Evolutionary conservation across 1,140 invertebrate genomes (phyloP), one percentile per base, ranked within the genome.

Genomic region (Drosophila suzukii): DNA sequence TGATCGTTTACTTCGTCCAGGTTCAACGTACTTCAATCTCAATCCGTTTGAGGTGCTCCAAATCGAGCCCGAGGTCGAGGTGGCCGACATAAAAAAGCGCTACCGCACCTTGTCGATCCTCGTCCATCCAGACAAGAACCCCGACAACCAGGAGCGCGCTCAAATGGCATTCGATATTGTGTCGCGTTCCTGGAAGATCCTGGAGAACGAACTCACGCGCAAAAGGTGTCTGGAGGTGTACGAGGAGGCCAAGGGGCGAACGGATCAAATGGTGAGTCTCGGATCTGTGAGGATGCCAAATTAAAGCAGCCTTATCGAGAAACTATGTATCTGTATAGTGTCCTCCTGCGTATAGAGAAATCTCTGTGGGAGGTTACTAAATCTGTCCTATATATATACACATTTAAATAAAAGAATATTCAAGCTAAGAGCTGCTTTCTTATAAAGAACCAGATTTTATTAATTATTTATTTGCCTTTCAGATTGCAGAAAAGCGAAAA

Each of bases 41-140:
- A 99, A 99, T 93, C 98, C 98, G 11, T 99, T 97, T 93, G 97
- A 98, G 94, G 97, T 99, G 34, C 93, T 99, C 39, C 97, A 99
- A 93, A 95, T 99, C 75, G 98, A 99, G 86, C 97, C 97, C 34
- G 97, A 98, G 60, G 95, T 96, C 27, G 93, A 96, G 34, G 92
- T 99, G 43, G 97, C 98, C 82, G 97, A 98, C 92, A 96, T 99
- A 27, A 99, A 99, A 92, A 99, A 98, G 92, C 98, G 98, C 93
- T 99, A 99, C 92, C 95, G 97, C 93, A 95, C 97, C 83, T 95
- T 99, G 85, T 99, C 98, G 13, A 98, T 99, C 93, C 94, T 99
- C 74, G 98, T 99, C 1, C 99, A 99, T 96, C 99, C 99, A 27
- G 92, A 92, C 53, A 92, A 92, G 53, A 92, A 92, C 50, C 96